A percentile compares a stretch with the other conserved stretches of the same genome.
Conservation (phyloP, 2,797 vertebrate species). For the Myotis findleyi region DNA sequence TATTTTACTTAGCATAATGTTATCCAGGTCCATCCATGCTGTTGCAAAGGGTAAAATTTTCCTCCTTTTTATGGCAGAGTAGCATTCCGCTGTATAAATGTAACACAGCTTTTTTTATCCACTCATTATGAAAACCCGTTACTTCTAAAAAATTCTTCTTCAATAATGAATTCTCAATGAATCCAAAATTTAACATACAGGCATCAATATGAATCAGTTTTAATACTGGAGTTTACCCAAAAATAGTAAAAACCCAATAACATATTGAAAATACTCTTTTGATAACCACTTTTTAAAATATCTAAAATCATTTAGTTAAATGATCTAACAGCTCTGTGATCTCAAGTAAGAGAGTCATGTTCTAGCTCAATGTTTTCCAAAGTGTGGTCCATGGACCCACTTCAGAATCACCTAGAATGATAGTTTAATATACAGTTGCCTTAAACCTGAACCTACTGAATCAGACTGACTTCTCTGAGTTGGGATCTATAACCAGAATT, state of each 20-base stretch:
- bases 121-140: not conserved
- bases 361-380: not conserved
- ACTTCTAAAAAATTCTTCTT: slow-evolving; percentile 45
- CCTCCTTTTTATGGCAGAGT: not conserved
- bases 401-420: slow-evolving; percentile 25
- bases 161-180: slow-evolving; percentile 24
- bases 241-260: slow-evolving; percentile 7
- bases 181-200: not conserved
- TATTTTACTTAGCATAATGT: too few relatives aligned
- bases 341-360: slow-evolving; percentile 25
- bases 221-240: not conserved
- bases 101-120: not conserved
- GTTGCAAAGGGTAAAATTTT: not conserved
- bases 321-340: slow-evolving; percentile 25
- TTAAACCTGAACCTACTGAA: not conserved
- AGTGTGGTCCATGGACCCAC: not conserved
- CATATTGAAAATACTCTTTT: slow-evolving; percentile 13
- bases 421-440: not conserved
- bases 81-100: not conserved
- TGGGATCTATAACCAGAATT: not conserved
- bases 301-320: not conserved
- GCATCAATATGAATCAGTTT: slow-evolving; percentile 41
- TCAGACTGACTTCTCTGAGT: not conserved
- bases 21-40: not conserved
- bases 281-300: not conserved